Percentiles rank a stretch among this genome's conserved stretches.
Conservation (phyloP, 2,888 invertebrate species). For the Plebejus melissa region DNA sequence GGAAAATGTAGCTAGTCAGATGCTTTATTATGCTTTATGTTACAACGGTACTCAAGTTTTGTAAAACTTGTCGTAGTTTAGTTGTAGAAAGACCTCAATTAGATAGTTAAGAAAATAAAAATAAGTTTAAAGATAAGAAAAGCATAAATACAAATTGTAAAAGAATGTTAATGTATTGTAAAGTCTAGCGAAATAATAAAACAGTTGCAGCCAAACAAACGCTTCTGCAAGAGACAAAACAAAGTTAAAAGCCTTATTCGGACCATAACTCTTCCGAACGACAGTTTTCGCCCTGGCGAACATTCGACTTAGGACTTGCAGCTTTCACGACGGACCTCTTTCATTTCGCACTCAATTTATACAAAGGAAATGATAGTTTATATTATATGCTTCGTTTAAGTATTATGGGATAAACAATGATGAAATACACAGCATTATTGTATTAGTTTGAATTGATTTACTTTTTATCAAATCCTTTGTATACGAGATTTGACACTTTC, state of each 20-base stretch:
- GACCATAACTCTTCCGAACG: slow-evolving; percentile 19
- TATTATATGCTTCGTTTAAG: background rate
- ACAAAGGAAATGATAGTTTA: slow-evolving; percentile 5
- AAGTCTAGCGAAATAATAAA: slow-evolving; percentile 21
- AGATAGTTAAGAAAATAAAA: background rate
- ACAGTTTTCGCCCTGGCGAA: slow-evolving; percentile 26
- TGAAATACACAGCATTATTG: background rate
- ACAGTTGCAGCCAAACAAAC: slow-evolving; percentile 16
- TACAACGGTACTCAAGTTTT: too few relatives aligned
- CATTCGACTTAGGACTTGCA: slow-evolving; percentile 23
- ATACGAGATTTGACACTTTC: too few relatives aligned
- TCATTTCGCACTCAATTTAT: slow-evolving; percentile 23
- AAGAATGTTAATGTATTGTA: slow-evolving; percentile 7
- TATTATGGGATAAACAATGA: background rate
- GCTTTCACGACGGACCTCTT: slow-evolving; percentile 21
- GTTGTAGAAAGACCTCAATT: background rate
- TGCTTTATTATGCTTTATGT: too few relatives aligned
- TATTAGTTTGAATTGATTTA: background rate
- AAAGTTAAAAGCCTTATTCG: slow-evolving; percentile 27
- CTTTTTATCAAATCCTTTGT: too few relatives aligned
- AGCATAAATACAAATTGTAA: slow-evolving; percentile 1
- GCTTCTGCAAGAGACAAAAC: slow-evolving; percentile 24
- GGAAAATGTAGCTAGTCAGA: background rate
- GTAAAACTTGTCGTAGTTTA: background rate
- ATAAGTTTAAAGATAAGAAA: background rate